phyloP scores from a whole-genome alignment of 2,797 vertebrate genomes.

The Clarias pachynema region DNA sequence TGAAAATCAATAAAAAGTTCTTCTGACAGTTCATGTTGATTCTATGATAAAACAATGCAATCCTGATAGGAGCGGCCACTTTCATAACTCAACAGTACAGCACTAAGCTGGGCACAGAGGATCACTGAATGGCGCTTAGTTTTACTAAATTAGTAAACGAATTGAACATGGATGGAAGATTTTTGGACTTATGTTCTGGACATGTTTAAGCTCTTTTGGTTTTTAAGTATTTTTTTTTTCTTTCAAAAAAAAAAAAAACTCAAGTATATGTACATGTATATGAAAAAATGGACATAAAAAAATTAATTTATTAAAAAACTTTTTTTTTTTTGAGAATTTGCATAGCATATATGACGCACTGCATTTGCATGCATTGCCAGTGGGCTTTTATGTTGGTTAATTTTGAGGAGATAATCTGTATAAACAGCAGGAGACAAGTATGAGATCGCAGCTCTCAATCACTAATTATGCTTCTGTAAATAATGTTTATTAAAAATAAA shows the following conservation, averaged over 20 bases:
- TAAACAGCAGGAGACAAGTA: slow-evolving; percentile 7
- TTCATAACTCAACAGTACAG: background rate
- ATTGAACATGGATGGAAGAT: background rate
- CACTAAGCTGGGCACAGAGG: no score
- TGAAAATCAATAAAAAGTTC: slow-evolving; percentile 19
- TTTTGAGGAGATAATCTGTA: slow-evolving; percentile 3
- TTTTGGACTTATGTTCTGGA: background rate
- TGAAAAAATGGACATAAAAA: background rate
- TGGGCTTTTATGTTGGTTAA: background rate
- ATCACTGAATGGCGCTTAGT: background rate
- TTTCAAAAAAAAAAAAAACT: background rate
- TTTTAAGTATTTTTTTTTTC: background rate
- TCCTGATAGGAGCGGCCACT: background rate
- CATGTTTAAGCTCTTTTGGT: background rate
- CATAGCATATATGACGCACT: no score
- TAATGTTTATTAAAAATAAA: slow-evolving; percentile 20
- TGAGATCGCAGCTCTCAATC: slow-evolving; percentile 13
- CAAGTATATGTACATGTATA: background rate
- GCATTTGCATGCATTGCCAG: background rate
- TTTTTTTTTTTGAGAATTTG: background rate
- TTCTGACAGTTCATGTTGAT: background rate
- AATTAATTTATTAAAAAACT: no score
- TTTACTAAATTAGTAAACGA: background rate
- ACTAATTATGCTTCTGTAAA: slow-evolving; percentile 17
- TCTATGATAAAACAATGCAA: background rate